Conservation (phyloP, 2,888 invertebrate species). For the Teleogryllus oceanicus region DNA sequence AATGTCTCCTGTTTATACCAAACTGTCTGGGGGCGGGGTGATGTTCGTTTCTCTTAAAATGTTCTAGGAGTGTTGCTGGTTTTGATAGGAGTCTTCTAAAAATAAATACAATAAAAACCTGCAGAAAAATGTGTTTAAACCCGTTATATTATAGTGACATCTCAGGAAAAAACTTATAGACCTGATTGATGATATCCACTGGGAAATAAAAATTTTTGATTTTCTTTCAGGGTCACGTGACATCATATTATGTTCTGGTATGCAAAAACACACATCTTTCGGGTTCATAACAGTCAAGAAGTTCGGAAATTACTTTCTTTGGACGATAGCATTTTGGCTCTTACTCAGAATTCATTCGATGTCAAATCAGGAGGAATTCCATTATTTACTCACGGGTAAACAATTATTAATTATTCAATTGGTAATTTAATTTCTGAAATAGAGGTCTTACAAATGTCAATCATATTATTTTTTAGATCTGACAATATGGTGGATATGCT, state of each 20-base stretch:
- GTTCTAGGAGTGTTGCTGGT: too few relatives aligned
- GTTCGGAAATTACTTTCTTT: conserved; percentile 78
- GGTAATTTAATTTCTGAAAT: neutral
- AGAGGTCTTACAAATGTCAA: neutral
- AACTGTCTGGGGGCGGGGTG: too few relatives aligned
- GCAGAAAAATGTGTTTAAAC: too few relatives aligned
- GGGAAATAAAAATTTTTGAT: too few relatives aligned
- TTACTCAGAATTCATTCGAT: conserved; percentile 80
- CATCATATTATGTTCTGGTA: conserved; percentile 82
- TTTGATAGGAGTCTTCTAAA: too few relatives aligned
- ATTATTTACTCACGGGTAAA: conserved; percentile 72
- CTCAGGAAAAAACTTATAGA: too few relatives aligned
- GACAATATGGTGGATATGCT: conserved; percentile 87
- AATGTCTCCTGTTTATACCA: too few relatives aligned
- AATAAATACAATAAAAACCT: too few relatives aligned
- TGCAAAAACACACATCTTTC: conserved; percentile 97
- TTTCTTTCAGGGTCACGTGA: conserved; percentile 78
- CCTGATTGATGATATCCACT: too few relatives aligned
- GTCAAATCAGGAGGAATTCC: conserved; percentile 88
- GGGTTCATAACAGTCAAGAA: conserved; percentile 82
- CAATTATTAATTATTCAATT: neutral
- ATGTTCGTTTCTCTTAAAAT: too few relatives aligned
- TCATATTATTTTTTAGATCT: conserved; percentile 56
- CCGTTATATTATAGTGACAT: too few relatives aligned
- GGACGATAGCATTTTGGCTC: conserved; percentile 76